Evolutionary conservation across 2,888 invertebrate genomes (phyloP), one percentile per base, ranked within the genome.

Genomic region (Papilio demoleus): DNA sequence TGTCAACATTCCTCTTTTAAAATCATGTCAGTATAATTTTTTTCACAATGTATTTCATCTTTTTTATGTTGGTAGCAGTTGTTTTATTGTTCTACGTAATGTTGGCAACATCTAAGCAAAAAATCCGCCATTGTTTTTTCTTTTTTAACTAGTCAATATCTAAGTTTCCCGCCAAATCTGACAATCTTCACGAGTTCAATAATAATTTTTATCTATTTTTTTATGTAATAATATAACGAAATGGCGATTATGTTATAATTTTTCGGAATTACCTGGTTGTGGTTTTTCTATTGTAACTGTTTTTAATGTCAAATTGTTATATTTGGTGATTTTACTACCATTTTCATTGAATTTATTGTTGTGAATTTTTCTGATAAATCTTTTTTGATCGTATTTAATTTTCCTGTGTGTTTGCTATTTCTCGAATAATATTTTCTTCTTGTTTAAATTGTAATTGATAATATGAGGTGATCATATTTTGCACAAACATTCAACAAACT

Each of bases 381-480:
- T 65, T 53, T 22, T 67, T 42, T 27, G 47, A 63, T 47, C 5
- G 4, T 36, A 47, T 9, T 45, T 63, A 67, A 53, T 67, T 42
- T 19, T 50, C 40, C n/a, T n/a, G n/a, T 64, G 31, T 62, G 38
- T 17, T n/a, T 27, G 27, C 59, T 47, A 17, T 12, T 58, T 27
- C 31, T 62, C 36, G 24, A 63, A 63, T 58, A 27, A 8, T 19
- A 40, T 61, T 42, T n/a, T 53, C 40, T 45, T 34, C 11, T 65
- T 47, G 31, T 50, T 34, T 17, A 22, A 62, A 42, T 24, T 27
- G 19, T 62, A 47, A 65, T 47, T 50, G 53, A 17, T 63, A 60
- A 60, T 34, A 59, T 50, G 17, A 38, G 60, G 47, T 68, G 64
- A 69, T 69, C 53, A 60, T 53, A 47, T 70, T 70, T 62, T 65